Conservation (phyloP, 2,888 invertebrate genomes). For the Pandemis corylana region DNA sequence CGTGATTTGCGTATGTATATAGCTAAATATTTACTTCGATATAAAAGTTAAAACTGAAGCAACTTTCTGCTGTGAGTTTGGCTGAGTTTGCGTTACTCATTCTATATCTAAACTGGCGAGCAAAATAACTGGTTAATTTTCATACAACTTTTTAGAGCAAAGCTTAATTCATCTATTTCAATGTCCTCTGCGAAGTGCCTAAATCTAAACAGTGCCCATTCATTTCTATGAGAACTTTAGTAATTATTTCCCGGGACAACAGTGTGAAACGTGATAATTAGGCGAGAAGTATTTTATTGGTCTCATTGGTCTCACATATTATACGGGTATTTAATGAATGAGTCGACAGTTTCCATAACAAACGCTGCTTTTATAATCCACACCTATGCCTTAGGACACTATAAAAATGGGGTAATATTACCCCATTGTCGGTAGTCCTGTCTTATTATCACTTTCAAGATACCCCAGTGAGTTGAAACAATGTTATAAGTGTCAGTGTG, state of each 20-base stretch:
- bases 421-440: not conserved
- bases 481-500: too few species aligned
- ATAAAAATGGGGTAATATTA: not conserved
- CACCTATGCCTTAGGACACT: not conserved
- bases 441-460: not conserved
- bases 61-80: too few species aligned
- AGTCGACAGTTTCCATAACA: constrained; percentile 48
- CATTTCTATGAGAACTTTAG: constrained; percentile 71
- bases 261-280: constrained; percentile 80
- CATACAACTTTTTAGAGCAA: too few species aligned
- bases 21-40: too few species aligned
- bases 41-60: too few species aligned
- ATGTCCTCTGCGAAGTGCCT: too few species aligned
- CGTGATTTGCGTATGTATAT: too few species aligned
- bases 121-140: too few species aligned
- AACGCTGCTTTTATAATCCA: constrained; percentile 21
- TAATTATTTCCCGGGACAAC: constrained; percentile 67
- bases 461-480: not conserved
- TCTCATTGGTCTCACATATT: constrained; percentile 45
- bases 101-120: too few species aligned
- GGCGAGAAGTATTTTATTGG: constrained; percentile 53
- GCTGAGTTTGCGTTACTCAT: too few species aligned
- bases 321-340: constrained; percentile 67
- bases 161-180: too few species aligned
- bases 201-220: constrained; percentile 29